phyloP scores from a whole-genome alignment of 1,140 invertebrate species.

The Euura saliciscinereae region DNA sequence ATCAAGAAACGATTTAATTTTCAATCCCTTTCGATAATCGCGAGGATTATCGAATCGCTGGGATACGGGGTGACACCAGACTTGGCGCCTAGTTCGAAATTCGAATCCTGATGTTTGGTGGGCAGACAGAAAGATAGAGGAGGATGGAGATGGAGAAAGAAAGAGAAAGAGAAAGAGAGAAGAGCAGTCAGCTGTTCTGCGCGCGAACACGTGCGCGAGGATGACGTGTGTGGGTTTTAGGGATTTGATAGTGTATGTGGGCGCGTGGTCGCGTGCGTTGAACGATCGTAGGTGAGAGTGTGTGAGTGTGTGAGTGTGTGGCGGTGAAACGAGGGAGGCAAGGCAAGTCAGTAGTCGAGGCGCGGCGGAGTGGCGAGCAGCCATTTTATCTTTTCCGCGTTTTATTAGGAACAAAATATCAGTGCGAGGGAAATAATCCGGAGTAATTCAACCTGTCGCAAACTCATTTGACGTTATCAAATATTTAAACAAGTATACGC shows the following conservation, averaged over 20 bases:
- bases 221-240: constrained; percentile 36
- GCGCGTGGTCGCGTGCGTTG: constrained; percentile 33
- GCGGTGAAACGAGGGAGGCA: constrained; percentile 46
- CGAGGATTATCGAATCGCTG: too few species aligned
- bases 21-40: too few species aligned
- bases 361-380: constrained; percentile 57
- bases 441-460: too few species aligned
- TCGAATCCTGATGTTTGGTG: background rate
- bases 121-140: too few species aligned
- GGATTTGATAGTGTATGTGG: constrained; percentile 20
- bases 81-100: constrained; percentile 15
- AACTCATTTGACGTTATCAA: too few species aligned
- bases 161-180: background rate
- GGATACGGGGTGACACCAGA: too few species aligned
- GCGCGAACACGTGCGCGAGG: constrained; percentile 57
- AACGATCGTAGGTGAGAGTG: background rate
- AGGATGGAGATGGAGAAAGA: background rate
- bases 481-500: too few species aligned
- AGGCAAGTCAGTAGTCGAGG: constrained; percentile 59
- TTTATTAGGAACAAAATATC: background rate
- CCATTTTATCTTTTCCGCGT: constrained; percentile 49
- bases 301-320: constrained; percentile 17
- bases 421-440: too few species aligned
- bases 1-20: too few species aligned
- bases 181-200: constrained; percentile 54